Conservation (phyloP, 2,797 vertebrate species). For the Diplodus puntazzo region DNA sequence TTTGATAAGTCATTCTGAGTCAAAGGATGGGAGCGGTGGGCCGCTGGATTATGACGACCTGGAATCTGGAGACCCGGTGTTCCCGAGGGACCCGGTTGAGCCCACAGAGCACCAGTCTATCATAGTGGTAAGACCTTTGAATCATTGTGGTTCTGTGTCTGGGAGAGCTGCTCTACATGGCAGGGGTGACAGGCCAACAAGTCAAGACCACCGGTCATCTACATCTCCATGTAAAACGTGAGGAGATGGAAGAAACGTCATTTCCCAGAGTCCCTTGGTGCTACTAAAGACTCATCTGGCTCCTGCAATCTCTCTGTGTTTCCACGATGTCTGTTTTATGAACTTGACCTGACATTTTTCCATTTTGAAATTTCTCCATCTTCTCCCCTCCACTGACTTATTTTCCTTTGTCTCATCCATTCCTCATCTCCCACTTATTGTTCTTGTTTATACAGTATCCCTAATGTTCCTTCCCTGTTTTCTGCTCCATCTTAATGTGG, state of each 20-base stretch:
- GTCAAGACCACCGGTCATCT: slow-evolving; percentile 30
- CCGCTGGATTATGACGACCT: slow-evolving; percentile 87
- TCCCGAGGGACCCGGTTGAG: slow-evolving; percentile 81
- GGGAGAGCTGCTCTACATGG: slow-evolving; percentile 12
- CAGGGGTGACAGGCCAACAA: slow-evolving; percentile 26
- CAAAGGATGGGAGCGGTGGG: slow-evolving; percentile 89
- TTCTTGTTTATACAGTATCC: slow-evolving; percentile 42
- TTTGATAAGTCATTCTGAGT: slow-evolving; percentile 87
- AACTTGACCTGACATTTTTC: slow-evolving; percentile 65
- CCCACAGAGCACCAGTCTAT: slow-evolving; percentile 30
- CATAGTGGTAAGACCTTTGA: slow-evolving; percentile 52
- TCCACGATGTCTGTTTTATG: slow-evolving; percentile 64
- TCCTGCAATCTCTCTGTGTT: slow-evolving; percentile 51
- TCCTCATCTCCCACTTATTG: slow-evolving; percentile 23
- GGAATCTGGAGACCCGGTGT: slow-evolving; percentile 88
- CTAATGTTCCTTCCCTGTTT: slow-evolving; percentile 16
- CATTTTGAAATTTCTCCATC: slow-evolving; percentile 40
- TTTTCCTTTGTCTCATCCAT: slow-evolving; percentile 58
- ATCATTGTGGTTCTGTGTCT: slow-evolving; percentile 6
- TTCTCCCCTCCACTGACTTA: slow-evolving; percentile 16
- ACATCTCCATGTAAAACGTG: slow-evolving; percentile 43
- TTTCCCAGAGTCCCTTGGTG: slow-evolving; percentile 66
- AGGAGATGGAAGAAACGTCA: slow-evolving; percentile 52
- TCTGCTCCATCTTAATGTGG: slow-evolving; percentile 23
- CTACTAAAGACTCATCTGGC: slow-evolving; percentile 62